Evolutionary conservation across 2,888 invertebrate genomes (phyloP).

Genomic region (Athrips mouffetella): DNA sequence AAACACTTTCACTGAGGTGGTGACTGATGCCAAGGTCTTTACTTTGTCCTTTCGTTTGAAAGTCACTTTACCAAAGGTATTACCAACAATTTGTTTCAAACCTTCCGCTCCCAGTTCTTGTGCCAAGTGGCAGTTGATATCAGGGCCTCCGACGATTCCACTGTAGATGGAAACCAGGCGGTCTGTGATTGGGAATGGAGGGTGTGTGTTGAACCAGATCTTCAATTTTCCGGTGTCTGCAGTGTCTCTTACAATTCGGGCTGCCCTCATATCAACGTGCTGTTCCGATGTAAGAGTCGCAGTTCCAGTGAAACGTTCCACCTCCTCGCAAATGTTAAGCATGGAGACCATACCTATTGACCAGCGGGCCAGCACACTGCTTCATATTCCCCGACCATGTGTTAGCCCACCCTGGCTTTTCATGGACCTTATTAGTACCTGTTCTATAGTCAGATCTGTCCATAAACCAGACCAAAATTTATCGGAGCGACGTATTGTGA

Average conservation of each 20-base stretch:
- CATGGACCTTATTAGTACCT: conserved; percentile 31
- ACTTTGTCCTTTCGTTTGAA: background rate
- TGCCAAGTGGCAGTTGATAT: conserved; percentile 5
- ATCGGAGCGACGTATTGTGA: conserved; percentile 31
- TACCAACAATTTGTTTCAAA: background rate
- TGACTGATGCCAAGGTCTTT: background rate
- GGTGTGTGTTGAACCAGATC: background rate
- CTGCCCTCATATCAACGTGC: conserved; percentile 1
- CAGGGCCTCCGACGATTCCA: conserved; percentile 6
- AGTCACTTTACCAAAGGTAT: background rate
- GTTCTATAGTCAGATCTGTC: conserved; percentile 31
- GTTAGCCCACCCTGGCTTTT: conserved; percentile 27
- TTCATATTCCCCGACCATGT: conserved; percentile 20
- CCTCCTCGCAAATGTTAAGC: background rate
- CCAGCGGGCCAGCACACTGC: background rate
- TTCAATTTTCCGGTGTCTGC: background rate
- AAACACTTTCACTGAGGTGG: background rate
- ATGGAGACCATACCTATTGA: background rate
- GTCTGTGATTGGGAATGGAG: background rate
- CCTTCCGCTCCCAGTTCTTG: background rate
- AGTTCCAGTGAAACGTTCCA: background rate
- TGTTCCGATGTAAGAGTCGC: conserved; percentile 1
- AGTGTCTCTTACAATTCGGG: conserved; percentile 1
- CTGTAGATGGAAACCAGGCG: background rate
- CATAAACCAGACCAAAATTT: conserved; percentile 32